Base-by-base conservation (phyloP, 2,797 vertebrate species). In the Momotus momota region DNA sequence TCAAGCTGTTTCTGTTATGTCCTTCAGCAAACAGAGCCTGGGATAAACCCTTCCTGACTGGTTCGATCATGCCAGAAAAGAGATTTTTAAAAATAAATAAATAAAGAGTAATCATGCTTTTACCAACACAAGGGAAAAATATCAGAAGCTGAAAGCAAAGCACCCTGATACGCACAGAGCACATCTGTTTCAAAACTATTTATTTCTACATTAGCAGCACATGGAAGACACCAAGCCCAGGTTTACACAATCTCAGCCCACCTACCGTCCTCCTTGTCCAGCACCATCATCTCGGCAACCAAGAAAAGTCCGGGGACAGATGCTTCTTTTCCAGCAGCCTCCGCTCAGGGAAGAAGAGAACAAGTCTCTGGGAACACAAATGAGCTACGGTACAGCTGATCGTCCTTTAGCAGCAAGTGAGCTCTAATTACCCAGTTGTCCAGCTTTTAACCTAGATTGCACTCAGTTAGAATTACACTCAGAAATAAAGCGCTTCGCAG, bases 201-300 rank as follows among this genome's bases (percentile, higher is more conserved):
- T 81, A 81, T 93, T 93, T 89, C 88, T 61, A 64, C 20, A 11
- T 91, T 94, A 71, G 60, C 74, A 79, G 81, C 83, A 86, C 83
- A 75, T 52, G 58, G 88, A 90, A 95, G 92, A 78, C 92, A 94
- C 54, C 19, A 3, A 89, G 91, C 73, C 75, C 49, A 92, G 71
- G 83, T 43, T 95, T 15, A 71, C 67, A 91, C 83, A 85, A 89
- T 96, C 77, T 95, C 89, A 97, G 96, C 98, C 97, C 98, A 99
- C 99, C 99, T 98, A 99, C 99, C 99, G 98, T 99, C 99, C 98
- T 99, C 99, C 99, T 99, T 99, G 98, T 99, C 99, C 98, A 99
- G 98, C 98, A 99, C 99, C 99, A 99, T 99, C 98, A 99, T 99
- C 98, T 99, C 99, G 87, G 98, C 98, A 98, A 98, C 41, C 92